These are phyloP conservation scores for Ochropacha duplaris DNA, from an alignment of 2,888 invertebrate genomes.

Conservation along the genomic window DNA sequence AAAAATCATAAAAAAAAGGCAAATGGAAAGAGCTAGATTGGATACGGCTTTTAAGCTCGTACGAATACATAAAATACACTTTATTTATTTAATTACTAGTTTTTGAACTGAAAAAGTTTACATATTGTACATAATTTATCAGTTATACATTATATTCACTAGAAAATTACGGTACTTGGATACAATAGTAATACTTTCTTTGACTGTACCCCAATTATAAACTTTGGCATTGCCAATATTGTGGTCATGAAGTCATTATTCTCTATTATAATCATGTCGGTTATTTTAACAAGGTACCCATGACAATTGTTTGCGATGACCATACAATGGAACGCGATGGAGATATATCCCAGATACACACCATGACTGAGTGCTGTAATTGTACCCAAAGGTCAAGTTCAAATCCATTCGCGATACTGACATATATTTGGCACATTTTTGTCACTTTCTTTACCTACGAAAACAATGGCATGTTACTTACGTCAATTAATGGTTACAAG, in stretches of 20 bases:
- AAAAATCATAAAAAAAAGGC: too few species aligned
- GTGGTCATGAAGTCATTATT: neutral
- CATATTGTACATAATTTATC: too few species aligned
- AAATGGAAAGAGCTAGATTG: too few species aligned
- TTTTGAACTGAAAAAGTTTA: too few species aligned
- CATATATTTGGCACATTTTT: conserved; percentile 19
- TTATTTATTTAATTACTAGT: too few species aligned
- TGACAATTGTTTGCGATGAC: conserved; percentile 31
- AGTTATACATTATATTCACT: too few species aligned
- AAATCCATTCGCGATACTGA: conserved; percentile 24
- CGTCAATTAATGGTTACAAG: neutral
- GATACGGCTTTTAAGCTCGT: too few species aligned
- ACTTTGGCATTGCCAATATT: neutral
- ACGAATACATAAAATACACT: too few species aligned
- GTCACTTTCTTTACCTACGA: neutral
- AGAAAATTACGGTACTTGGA: too few species aligned
- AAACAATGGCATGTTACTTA: neutral
- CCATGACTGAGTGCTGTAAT: conserved; percentile 26
- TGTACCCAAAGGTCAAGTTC: conserved; percentile 32
- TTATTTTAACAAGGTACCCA: conserved; percentile 30
- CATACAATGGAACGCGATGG: conserved; percentile 35
- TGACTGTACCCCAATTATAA: neutral
- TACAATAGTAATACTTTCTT: neutral
- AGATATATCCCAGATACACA: conserved; percentile 28
- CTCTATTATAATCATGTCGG: conserved; percentile 16